Conservation (phyloP, 2,888 invertebrate genomes). For the Mycalesis mineus region DNA sequence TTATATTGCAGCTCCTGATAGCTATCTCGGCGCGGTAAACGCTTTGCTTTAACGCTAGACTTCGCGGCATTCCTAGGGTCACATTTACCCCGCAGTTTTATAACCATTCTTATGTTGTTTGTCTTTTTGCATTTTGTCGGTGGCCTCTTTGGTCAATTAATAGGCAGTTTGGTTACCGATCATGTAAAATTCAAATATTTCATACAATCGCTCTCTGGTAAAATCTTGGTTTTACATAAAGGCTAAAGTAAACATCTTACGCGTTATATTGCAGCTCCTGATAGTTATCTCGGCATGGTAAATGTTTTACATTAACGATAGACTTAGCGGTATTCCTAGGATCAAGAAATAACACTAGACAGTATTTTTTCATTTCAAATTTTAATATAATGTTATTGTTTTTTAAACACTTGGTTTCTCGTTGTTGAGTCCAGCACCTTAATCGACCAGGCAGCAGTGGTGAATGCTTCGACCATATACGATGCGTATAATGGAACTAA, state of each 20-base stretch:
- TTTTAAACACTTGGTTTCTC: too few relatives aligned
- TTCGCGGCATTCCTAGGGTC: slow-evolving; percentile 5
- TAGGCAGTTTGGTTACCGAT: too few relatives aligned
- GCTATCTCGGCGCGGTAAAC: neutral
- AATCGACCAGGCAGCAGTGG: too few relatives aligned
- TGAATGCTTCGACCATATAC: too few relatives aligned
- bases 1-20: slow-evolving; percentile 6
- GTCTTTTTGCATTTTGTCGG: neutral
- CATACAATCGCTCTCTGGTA: too few relatives aligned
- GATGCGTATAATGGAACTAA: too few relatives aligned
- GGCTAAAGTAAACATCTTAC: slow-evolving; percentile 24
- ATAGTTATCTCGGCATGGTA: slow-evolving; percentile 1
- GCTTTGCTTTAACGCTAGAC: neutral
- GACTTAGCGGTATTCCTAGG: slow-evolving; percentile 4
- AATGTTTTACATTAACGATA: neutral
- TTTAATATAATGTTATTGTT: too few relatives aligned
- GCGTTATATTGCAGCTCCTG: slow-evolving; percentile 5
- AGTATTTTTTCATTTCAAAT: too few relatives aligned
- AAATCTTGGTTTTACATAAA: too few relatives aligned
- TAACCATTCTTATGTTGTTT: neutral
- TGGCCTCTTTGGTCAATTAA: too few relatives aligned
- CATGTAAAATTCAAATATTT: neutral
- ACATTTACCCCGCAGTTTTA: neutral
- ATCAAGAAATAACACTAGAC: too few relatives aligned
- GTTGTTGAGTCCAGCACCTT: too few relatives aligned